A percentile compares a stretch with the other conserved stretches of the same genome.
These are phyloP conservation scores for Acleris emargana DNA, from an alignment of 2,888 invertebrate species.

Conservation along the genomic window DNA sequence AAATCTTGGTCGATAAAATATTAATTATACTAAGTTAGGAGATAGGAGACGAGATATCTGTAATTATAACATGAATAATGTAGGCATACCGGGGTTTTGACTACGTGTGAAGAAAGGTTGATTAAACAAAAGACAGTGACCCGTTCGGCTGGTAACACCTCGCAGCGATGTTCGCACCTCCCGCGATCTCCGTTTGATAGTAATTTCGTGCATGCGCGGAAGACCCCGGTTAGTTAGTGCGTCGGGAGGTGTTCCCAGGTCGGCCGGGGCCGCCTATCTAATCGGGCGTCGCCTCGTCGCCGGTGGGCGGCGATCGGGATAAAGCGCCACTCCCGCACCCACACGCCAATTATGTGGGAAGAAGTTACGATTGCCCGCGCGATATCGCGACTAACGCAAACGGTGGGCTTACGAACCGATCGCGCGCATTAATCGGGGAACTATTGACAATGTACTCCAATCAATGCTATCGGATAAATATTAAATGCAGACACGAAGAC, in stretches of 20 bases:
- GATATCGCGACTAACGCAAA: constrained; percentile 73
- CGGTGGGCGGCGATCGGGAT: constrained; percentile 80
- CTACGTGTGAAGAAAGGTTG: no score
- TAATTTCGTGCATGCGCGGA: constrained; percentile 49
- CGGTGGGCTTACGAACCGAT: constrained; percentile 64
- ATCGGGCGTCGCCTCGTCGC: constrained; percentile 75
- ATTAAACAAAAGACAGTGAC: not conserved
- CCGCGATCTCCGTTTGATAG: constrained; percentile 40
- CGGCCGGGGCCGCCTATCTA: constrained; percentile 71
- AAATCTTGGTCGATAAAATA: constrained; percentile 10
- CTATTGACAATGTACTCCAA: constrained; percentile 70
- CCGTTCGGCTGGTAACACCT: not conserved
- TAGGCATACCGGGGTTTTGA: not conserved
- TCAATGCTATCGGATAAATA: constrained; percentile 54
- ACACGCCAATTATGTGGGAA: constrained; percentile 83
- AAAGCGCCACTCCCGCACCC: constrained; percentile 75
- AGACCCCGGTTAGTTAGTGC: constrained; percentile 49
- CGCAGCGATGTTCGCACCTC: constrained; percentile 44
- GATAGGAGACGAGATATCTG: not conserved
- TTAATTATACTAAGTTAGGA: not conserved
- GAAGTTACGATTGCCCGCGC: constrained; percentile 75
- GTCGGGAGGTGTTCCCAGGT: constrained; percentile 62
- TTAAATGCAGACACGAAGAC: constrained; percentile 36
- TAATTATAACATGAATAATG: not conserved
- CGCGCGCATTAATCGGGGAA: constrained; percentile 70